Evolutionary conservation across 2,888 invertebrate species (phyloP).

Genomic region (Xestia sexstrigata): DNA sequence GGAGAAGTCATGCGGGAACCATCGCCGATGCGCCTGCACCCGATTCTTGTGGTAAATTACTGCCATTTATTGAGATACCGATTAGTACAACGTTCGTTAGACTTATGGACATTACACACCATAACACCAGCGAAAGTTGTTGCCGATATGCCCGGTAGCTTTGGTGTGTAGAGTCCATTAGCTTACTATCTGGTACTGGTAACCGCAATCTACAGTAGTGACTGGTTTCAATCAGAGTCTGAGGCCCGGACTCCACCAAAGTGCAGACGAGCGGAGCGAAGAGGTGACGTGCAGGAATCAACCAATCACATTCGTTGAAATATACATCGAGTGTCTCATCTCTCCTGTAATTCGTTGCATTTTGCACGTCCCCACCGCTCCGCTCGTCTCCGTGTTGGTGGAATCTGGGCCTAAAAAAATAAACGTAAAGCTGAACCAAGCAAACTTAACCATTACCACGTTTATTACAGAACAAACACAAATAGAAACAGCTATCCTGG

Average conservation of each 20-base stretch:
- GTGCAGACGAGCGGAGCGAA: no score
- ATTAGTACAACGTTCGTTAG: not conserved
- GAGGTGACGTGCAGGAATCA: not conserved
- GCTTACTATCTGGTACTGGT: not conserved
- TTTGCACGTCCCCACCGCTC: not conserved
- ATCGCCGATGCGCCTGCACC: slow-evolving; percentile 72
- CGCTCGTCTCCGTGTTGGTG: not conserved
- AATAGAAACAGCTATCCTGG: slow-evolving; percentile 94
- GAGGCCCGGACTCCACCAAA: not conserved
- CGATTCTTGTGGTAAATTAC: slow-evolving; percentile 80
- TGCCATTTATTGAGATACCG: not conserved
- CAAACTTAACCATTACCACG: not conserved
- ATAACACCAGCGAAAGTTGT: not conserved
- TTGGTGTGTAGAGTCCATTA: not conserved
- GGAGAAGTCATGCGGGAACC: slow-evolving; percentile 69
- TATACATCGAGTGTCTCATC: not conserved
- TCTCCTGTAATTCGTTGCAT: not conserved
- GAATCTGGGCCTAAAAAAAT: not conserved
- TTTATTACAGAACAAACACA: slow-evolving; percentile 91
- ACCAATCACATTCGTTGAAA: not conserved
- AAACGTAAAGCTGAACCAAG: not conserved
- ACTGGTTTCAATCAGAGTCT: not conserved
- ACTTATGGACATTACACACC: not conserved
- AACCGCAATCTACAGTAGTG: not conserved
- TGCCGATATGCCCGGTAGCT: not conserved